A percentile compares a stretch with the other conserved stretches of the same genome.
Conservation (phyloP, 2,113 vertebrate species). For the Mixornis gularis region DNA sequence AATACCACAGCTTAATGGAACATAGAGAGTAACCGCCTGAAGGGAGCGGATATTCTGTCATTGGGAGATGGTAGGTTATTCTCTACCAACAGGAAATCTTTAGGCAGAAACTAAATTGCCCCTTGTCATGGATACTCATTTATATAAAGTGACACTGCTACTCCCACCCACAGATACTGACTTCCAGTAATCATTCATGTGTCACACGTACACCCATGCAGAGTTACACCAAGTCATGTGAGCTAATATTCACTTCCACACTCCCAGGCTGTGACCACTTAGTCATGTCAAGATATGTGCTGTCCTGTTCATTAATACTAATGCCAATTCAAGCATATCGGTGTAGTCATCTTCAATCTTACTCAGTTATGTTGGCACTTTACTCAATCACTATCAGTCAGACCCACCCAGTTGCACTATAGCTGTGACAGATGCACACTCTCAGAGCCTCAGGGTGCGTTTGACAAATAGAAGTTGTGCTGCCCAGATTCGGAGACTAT, state of each 20-base stretch:
- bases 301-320: conserved; percentile 59
- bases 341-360: conserved; percentile 52
- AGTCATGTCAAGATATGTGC: conserved; percentile 48
- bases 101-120: conserved; percentile 15
- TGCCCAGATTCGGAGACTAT: neutral
- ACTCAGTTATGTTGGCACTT: conserved; percentile 33
- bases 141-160: conserved; percentile 41
- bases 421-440: neutral
- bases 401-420: conserved; percentile 28
- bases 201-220: neutral
- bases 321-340: conserved; percentile 34
- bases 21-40: neutral
- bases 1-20: neutral
- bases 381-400: conserved; percentile 39
- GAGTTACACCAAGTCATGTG: neutral
- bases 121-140: conserved; percentile 31
- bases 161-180: conserved; percentile 23
- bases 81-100: conserved; percentile 32
- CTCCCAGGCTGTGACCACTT: conserved; percentile 29
- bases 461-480: neutral
- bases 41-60: neutral
- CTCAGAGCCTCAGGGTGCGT: neutral
- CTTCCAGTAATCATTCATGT: conserved; percentile 40
- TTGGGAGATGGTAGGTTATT: neutral
- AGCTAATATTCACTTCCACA: conserved; percentile 29